phyloP scores from a whole-genome alignment of 1,140 invertebrate species.

The Augochlora pura region DNA sequence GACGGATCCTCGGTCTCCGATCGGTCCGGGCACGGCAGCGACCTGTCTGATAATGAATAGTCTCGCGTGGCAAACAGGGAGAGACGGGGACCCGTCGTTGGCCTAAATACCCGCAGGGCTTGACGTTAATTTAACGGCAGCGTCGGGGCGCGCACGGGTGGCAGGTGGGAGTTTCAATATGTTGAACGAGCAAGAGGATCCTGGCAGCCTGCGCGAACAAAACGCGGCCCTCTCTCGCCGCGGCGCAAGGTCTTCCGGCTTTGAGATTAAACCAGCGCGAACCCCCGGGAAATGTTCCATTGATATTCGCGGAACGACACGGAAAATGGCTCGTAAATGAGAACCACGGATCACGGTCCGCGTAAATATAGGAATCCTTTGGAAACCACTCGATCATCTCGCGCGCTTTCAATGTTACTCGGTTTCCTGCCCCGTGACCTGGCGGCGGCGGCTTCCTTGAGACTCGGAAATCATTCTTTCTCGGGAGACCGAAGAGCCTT shows the following conservation, averaged over 20 bases:
- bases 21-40: not conserved
- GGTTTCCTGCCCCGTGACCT: not conserved
- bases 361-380: not conserved
- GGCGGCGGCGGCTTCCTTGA: too few relatives aligned
- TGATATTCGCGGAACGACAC: not conserved
- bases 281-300: slow-evolving; percentile 33
- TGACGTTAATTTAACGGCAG: slow-evolving; percentile 44
- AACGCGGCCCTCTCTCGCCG: slow-evolving; percentile 6
- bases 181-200: slow-evolving; percentile 3
- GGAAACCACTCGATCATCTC: not conserved
- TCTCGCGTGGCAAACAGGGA: not conserved
- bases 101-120: slow-evolving; percentile 37
- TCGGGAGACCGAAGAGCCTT: too few relatives aligned
- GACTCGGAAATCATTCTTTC: too few relatives aligned
- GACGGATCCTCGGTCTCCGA: not conserved
- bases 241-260: not conserved
- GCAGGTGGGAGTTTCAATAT: slow-evolving; percentile 44
- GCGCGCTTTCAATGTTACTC: not conserved
- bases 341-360: not conserved
- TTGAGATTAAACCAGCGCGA: slow-evolving; percentile 31
- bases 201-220: slow-evolving; percentile 16
- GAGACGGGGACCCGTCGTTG: slow-evolving; percentile 5
- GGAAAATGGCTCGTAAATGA: not conserved
- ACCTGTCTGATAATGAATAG: slow-evolving; percentile 15
- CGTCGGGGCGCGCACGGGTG: not conserved